Evolutionary conservation across 2,113 vertebrate species (phyloP).

Genomic region (Myocastor coypus): DNA sequence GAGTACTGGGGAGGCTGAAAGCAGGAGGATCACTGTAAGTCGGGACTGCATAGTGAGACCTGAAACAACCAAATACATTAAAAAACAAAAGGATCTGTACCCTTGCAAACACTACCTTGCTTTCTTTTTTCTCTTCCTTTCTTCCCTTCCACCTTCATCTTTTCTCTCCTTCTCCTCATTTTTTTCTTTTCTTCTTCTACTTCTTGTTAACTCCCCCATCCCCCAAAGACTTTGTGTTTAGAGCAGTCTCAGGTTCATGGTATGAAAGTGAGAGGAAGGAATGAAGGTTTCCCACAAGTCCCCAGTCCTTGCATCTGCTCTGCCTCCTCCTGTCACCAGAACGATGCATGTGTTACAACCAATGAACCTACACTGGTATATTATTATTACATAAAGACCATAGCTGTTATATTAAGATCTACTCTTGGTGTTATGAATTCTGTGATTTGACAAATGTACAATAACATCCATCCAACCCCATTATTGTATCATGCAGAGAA

Average conservation of each 20-base stretch:
- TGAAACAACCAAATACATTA: too few relatives aligned
- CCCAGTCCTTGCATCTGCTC: too few relatives aligned
- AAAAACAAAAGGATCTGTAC: too few relatives aligned
- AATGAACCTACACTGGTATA: not conserved
- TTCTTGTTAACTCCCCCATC: not conserved
- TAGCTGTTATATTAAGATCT: not conserved
- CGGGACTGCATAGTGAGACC: too few relatives aligned
- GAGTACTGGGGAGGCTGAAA: too few relatives aligned
- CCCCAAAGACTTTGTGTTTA: not conserved
- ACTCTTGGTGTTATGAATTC: not conserved
- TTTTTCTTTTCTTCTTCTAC: too few relatives aligned
- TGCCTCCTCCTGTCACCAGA: not conserved
- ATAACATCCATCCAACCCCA: not conserved
- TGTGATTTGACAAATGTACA: not conserved
- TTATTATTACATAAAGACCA: not conserved
- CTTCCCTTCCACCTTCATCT: not conserved
- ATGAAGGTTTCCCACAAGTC: not conserved
- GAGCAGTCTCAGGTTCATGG: not conserved
- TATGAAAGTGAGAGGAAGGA: not conserved
- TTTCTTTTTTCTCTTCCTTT: not conserved
- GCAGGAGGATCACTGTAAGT: too few relatives aligned
- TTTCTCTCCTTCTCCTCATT: not conserved
- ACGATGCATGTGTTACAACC: not conserved
- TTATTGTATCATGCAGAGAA: not conserved
- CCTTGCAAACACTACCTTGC: not conserved